phyloP scores from a whole-genome alignment of 1,140 invertebrate species.

The Trinorchestia longiramus region DNA sequence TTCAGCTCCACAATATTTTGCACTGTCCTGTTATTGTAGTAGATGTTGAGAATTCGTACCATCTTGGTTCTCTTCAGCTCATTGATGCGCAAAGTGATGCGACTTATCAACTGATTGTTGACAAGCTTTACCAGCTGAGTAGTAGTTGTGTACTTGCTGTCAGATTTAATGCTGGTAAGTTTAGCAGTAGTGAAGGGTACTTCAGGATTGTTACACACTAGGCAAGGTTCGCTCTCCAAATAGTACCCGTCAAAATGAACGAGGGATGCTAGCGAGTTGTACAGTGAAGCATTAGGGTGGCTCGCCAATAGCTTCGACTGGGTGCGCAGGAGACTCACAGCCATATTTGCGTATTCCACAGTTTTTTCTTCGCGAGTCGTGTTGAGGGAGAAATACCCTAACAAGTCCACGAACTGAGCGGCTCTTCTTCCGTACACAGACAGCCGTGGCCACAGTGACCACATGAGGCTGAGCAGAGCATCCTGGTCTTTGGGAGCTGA shows the following conservation, averaged over 20 bases:
- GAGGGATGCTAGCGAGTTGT: conserved; percentile 89
- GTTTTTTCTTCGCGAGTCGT: conserved; percentile 71
- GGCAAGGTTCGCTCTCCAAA: conserved; percentile 94
- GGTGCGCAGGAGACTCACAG: conserved; percentile 84
- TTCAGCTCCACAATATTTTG: conserved; percentile 97
- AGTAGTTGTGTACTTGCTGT: conserved; percentile 95
- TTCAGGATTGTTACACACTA: conserved; percentile 98
- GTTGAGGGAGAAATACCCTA: conserved; percentile 93
- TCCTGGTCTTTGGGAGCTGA: conserved; percentile 83
- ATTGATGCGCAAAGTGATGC: conserved; percentile 91
- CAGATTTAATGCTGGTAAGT: conserved; percentile 77
- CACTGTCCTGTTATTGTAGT: conserved; percentile 95
- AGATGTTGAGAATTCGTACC: conserved; percentile 95
- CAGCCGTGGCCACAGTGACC: conserved; percentile 91
- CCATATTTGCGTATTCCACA: conserved; percentile 85
- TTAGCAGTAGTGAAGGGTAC: conserved; percentile 93
- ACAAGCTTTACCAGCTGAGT: conserved; percentile 97
- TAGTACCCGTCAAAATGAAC: conserved; percentile 97
- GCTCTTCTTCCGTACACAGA: conserved; percentile 93
- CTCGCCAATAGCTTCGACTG: conserved; percentile 90
- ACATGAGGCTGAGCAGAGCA: conserved; percentile 83
- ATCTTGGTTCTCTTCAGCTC: conserved; percentile 97
- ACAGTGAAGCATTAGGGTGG: conserved; percentile 94
- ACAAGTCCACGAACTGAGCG: conserved; percentile 94
- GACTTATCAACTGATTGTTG: conserved; percentile 93